These are phyloP conservation scores for Gymnoscopelus microlampas DNA, from an alignment of 2,797 vertebrate species.

Conservation along the genomic window DNA sequence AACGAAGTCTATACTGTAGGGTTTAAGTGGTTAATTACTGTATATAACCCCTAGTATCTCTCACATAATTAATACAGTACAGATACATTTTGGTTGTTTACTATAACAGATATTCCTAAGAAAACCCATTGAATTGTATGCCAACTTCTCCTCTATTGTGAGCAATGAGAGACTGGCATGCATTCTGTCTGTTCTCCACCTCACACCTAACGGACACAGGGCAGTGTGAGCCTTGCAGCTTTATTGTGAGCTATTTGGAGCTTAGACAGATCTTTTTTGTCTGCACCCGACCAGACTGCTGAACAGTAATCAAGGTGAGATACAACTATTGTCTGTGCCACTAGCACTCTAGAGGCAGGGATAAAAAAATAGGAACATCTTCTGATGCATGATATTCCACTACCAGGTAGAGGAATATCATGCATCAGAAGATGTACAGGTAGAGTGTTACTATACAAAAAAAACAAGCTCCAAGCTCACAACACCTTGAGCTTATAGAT, in stretches of 20 bases:
- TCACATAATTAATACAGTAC: background rate
- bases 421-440: too few species aligned
- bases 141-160: background rate
- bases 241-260: conserved; percentile 1
- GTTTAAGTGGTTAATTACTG: too few species aligned
- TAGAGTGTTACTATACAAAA: too few species aligned
- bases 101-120: too few species aligned
- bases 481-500: too few species aligned
- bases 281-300: conserved; percentile 1
- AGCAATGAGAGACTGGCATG: background rate
- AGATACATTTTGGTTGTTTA: too few species aligned
- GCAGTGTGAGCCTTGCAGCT: background rate
- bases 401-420: background rate
- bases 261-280: background rate
- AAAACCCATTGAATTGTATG: too few species aligned
- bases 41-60: background rate
- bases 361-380: conserved; percentile 5
- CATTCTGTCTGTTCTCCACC: background rate
- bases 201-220: background rate
- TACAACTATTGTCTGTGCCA: background rate
- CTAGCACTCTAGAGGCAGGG: conserved; percentile 8
- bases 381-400: background rate
- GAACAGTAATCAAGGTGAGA: conserved; percentile 8
- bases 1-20: too few species aligned
- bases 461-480: too few species aligned